Evolutionary conservation across 2,888 invertebrate genomes (phyloP).

Genomic region (Philaethria dido): DNA sequence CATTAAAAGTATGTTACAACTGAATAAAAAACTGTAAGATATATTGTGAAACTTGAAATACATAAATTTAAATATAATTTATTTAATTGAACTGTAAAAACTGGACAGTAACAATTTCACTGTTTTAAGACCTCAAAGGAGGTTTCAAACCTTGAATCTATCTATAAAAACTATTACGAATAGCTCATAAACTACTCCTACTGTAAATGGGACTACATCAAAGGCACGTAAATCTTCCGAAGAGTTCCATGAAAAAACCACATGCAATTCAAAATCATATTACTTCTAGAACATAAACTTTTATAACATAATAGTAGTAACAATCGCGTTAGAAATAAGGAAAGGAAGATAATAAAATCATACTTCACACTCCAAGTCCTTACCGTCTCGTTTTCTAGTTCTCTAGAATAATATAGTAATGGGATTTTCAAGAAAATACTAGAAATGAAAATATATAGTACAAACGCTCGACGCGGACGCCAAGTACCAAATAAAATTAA

Average conservation of each 20-base stretch:
- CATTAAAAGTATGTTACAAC: too few species aligned
- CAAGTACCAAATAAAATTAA: constrained; percentile 25
- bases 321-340: not conserved
- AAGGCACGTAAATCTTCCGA: too few species aligned
- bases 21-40: not conserved
- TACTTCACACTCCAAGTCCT: constrained; percentile 11
- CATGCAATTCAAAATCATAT: not conserved
- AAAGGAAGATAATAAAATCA: not conserved
- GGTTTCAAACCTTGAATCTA: too few species aligned
- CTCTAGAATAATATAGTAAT: constrained; percentile 16
- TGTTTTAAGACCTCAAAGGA: too few species aligned
- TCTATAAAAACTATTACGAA: too few species aligned
- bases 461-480: constrained; percentile 26
- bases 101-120: not conserved
- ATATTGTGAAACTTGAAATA: not conserved
- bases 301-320: not conserved
- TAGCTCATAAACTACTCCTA: too few species aligned
- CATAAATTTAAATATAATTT: not conserved
- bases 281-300: not conserved
- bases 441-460: constrained; percentile 17
- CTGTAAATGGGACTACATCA: not conserved
- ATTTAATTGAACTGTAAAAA: not conserved
- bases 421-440: constrained; percentile 15
- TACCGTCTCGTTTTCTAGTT: not conserved
- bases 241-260: not conserved